A percentile compares a stretch with the other conserved stretches of the same genome.
Conservation (phyloP, 2,113 vertebrate species). For the Rousettus leschenaultii region DNA sequence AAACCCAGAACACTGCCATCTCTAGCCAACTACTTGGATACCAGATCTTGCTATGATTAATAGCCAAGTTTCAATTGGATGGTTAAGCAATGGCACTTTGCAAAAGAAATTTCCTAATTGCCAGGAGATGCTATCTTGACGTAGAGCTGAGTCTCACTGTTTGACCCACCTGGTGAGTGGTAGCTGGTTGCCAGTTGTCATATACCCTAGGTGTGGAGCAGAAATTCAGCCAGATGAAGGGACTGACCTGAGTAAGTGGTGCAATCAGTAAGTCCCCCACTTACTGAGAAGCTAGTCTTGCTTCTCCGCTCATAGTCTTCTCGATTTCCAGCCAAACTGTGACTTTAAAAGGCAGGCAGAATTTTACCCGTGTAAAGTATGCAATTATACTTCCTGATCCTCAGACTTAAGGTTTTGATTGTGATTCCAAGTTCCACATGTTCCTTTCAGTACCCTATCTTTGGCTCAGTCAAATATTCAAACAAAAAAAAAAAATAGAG, state of each 20-base stretch:
- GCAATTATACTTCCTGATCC: not conserved
- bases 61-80: slow-evolving; percentile 65
- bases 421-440: not conserved
- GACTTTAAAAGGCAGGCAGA: not conserved
- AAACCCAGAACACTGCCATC: not conserved
- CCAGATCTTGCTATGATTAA: slow-evolving; percentile 19
- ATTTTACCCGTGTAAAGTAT: not conserved
- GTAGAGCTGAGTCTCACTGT: slow-evolving; percentile 19
- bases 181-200: not conserved
- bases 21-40: not conserved
- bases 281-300: not conserved
- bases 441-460: not conserved
- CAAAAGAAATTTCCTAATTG: slow-evolving; percentile 66
- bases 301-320: not conserved
- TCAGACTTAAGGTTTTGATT: not conserved
- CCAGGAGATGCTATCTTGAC: slow-evolving; percentile 60
- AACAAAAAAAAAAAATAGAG: slow-evolving; percentile 18
- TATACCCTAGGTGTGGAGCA: not conserved
- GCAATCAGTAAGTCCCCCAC: not conserved
- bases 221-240: not conserved
- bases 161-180: slow-evolving; percentile 11
- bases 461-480: slow-evolving; percentile 4
- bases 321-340: not conserved
- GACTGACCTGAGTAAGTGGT: not conserved
- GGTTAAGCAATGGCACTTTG: slow-evolving; percentile 60